Evolutionary conservation across 2,797 vertebrate genomes (phyloP), one percentile per base, ranked within the genome.

Genomic region (Sebastes steindachneri): DNA sequence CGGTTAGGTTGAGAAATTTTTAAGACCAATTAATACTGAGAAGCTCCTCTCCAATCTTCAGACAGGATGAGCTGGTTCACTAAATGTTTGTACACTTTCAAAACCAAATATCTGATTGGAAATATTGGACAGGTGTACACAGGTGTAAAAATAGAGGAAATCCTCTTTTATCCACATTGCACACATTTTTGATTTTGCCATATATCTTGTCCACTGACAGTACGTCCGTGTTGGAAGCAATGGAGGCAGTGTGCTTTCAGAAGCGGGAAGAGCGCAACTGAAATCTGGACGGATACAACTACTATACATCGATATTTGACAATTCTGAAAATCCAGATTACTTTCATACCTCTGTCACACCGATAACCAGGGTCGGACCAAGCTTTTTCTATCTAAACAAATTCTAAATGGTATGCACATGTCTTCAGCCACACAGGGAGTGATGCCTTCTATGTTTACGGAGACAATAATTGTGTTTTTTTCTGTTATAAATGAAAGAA

Each of bases 391-490:
- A 0, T 29, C 26, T 19, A 1, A 62, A 67, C 11, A n/a, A 9
- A 48, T 28, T 12, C 2, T 15, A 14, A n/a, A 21, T 53, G 33
- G 15, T n/a, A 37, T 28, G 31, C 19, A 4, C 7, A 9, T 11
- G 29, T 59, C 54, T 28, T 67, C 45, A 77, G 45, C 28, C 68
- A 62, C 57, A 69, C 35, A 14, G 9, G 3, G 31, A 45, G 23
- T 1, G n/a, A 29, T 51, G 35, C 48, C 19, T 12, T 54, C 10
- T 31, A 9, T 75, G 68, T 62, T 76, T 74, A 67, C 25, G 5
- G 35, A 76, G 15, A 76, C 68, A 65, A 62, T 25, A 78, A 62
- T 51, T 78, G 72, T 68, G 74, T 33, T n/a, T 51, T 37, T 60
- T 45, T 45, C 41, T 45, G 41, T 68, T 65, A 41, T 41, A 62